These are phyloP conservation scores for Copsychus sechellarum DNA, from an alignment of 2,113 vertebrate species.

Conservation along the genomic window DNA sequence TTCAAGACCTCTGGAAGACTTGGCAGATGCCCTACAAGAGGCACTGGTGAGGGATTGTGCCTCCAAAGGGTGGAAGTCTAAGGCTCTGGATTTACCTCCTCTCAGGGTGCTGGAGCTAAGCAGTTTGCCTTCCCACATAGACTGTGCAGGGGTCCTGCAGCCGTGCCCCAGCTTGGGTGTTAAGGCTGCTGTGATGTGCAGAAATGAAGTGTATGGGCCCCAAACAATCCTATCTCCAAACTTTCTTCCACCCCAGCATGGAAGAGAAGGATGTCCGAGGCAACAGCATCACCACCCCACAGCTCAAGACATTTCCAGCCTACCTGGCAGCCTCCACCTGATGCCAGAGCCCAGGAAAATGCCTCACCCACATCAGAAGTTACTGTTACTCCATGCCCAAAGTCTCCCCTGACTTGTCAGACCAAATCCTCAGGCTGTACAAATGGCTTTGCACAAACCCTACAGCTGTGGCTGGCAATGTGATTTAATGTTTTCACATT, in stretches of 20 bases:
- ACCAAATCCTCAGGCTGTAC: neutral
- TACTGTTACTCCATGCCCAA: neutral
- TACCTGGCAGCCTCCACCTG: neutral
- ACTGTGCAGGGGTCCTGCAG: neutral
- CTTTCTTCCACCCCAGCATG: neutral
- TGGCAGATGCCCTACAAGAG: neutral
- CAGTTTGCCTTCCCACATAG: neutral
- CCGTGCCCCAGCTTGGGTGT: neutral
- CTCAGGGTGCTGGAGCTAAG: neutral
- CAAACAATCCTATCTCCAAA: neutral
- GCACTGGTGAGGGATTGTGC: neutral
- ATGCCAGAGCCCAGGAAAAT: neutral
- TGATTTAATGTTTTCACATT: neutral
- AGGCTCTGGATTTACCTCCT: neutral
- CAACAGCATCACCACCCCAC: neutral
- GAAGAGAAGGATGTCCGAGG: neutral
- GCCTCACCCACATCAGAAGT: neutral
- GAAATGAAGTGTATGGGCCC: neutral
- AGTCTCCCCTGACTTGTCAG: neutral
- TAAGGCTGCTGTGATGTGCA: neutral
- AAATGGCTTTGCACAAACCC: neutral
- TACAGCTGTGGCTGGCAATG: neutral
- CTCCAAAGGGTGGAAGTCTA: neutral
- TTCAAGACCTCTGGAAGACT: neutral
- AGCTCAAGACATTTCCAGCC: neutral